Percentiles rank a stretch among this genome's conserved stretches.
phyloP scores from a whole-genome alignment of 2,113 vertebrate species.

The Brachypodius melanocephalos region DNA sequence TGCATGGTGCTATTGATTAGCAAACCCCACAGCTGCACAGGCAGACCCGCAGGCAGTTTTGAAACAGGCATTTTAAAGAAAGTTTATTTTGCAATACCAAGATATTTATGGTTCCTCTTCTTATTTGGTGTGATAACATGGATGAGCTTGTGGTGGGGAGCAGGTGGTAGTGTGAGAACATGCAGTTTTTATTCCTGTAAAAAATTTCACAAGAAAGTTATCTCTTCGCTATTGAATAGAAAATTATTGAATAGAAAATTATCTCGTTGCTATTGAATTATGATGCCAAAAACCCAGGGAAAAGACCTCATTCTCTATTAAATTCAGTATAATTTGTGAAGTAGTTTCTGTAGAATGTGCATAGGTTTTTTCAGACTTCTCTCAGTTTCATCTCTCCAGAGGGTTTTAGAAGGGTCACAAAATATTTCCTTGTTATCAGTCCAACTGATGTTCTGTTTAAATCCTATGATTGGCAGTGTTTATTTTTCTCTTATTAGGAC shows the following conservation, averaged over 20 bases:
- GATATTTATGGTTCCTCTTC: constrained; percentile 14
- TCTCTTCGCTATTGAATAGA: background rate
- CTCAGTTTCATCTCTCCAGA: background rate
- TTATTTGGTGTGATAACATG: background rate
- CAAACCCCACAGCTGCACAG: constrained; percentile 35
- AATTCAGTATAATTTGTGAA: background rate
- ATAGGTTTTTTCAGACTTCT: background rate
- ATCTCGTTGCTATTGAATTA: background rate
- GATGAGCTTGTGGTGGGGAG: background rate
- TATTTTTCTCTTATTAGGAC: background rate
- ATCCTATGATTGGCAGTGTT: background rate
- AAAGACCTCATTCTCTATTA: background rate
- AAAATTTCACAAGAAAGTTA: background rate
- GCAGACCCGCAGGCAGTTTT: constrained; percentile 23
- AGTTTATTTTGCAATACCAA: constrained; percentile 23
- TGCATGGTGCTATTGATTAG: constrained; percentile 40
- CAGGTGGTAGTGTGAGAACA: constrained; percentile 20
- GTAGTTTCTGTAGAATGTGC: background rate
- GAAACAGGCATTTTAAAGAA: constrained; percentile 27
- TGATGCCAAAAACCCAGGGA: background rate
- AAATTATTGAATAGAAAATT: constrained; percentile 7
- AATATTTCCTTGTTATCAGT: background rate
- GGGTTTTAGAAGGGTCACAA: background rate
- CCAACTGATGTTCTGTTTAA: background rate
- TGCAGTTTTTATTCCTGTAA: background rate